Conservation (phyloP, 1,140 invertebrate species). For the Camponotus floridanus region DNA sequence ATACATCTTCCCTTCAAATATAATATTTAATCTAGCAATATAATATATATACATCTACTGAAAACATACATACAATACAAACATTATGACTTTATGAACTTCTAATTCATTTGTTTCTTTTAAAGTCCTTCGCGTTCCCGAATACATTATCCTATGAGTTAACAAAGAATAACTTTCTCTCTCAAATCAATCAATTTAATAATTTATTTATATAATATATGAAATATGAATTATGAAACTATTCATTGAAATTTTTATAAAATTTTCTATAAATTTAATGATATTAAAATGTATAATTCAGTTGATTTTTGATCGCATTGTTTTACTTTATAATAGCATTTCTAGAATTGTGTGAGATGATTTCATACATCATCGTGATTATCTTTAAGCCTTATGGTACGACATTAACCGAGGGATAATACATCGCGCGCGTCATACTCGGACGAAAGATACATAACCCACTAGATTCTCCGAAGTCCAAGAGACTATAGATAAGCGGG, state of each 20-base stretch:
- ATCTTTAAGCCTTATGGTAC: conserved; percentile 37
- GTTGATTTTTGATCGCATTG: not conserved
- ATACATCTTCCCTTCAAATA: not conserved
- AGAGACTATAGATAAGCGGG: conserved; percentile 34
- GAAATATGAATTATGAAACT: not conserved
- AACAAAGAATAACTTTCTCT: no score
- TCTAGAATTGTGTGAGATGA: not conserved
- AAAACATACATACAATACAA: not conserved
- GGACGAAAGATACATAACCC: conserved; percentile 17
- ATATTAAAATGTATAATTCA: not conserved
- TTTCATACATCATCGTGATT: conserved; percentile 48
- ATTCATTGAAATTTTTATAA: not conserved
- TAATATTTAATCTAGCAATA: conserved; percentile 23
- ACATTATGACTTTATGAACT: not conserved
- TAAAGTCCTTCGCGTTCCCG: not conserved
- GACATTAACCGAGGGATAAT: conserved; percentile 7
- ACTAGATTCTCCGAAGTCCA: not conserved
- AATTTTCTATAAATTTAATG: no score
- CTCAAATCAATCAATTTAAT: no score
- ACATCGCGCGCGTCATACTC: conserved; percentile 18
- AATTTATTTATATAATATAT: not conserved
- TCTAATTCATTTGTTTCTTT: not conserved
- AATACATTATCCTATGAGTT: no score
- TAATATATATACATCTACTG: not conserved
- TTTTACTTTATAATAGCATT: not conserved